phyloP scores from a whole-genome alignment of 2,888 invertebrate genomes.

The Deilephila elpenor region DNA sequence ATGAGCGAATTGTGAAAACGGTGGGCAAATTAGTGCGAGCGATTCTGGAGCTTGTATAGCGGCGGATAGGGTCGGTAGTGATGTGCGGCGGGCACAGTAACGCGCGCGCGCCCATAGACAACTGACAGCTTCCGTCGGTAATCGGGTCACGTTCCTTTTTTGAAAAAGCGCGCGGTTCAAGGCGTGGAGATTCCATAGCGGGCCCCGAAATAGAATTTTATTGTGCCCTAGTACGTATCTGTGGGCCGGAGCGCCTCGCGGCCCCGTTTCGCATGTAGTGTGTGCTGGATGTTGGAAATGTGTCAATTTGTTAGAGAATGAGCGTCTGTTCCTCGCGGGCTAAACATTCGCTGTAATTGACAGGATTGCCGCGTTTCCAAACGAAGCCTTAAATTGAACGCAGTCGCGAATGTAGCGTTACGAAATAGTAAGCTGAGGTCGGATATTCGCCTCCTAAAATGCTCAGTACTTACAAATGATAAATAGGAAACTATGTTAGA shows the following conservation, averaged over 20 bases:
- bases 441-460: background rate
- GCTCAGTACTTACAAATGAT: background rate
- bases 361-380: constrained; percentile 3
- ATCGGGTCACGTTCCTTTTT: constrained; percentile 83
- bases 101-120: constrained; percentile 62
- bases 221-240: constrained; percentile 40
- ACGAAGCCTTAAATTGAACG: constrained; percentile 5
- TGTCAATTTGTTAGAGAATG: constrained; percentile 25
- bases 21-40: constrained; percentile 42
- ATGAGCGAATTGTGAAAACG: constrained; percentile 57
- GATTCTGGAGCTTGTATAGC: constrained; percentile 50
- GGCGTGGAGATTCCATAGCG: constrained; percentile 47
- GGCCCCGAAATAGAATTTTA: constrained; percentile 57
- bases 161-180: constrained; percentile 62
- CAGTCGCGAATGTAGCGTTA: constrained; percentile 4
- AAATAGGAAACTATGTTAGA: background rate
- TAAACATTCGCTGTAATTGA: constrained; percentile 12
- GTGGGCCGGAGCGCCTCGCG: constrained; percentile 15
- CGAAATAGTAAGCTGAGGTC: background rate
- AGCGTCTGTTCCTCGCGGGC: constrained; percentile 21
- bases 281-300: constrained; percentile 8
- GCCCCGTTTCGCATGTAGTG: constrained; percentile 15
- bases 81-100: constrained; percentile 55
- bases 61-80: constrained; percentile 54
- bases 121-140: constrained; percentile 80